These are phyloP conservation scores for Portevinia maculata DNA, from an alignment of 2,888 invertebrate species.

Conservation along the genomic window DNA sequence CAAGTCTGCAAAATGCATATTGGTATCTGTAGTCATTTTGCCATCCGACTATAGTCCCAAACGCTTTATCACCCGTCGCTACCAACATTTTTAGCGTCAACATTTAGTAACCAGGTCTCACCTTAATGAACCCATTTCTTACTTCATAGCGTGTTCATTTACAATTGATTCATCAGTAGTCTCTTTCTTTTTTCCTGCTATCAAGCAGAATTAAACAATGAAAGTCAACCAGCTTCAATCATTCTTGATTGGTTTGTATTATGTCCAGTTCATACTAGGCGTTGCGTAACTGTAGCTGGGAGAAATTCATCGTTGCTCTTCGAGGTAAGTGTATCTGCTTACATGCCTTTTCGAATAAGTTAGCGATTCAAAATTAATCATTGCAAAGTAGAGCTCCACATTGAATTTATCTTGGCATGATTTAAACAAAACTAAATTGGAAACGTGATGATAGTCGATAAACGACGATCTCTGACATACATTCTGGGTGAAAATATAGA, in stretches of 20 bases:
- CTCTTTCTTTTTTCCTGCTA: conserved; percentile 12
- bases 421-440: background rate
- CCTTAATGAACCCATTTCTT: background rate
- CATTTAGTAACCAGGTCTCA: too few relatives aligned
- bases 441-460: background rate
- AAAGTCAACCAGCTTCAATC: conserved; percentile 59
- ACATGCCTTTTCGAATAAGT: conserved; percentile 10
- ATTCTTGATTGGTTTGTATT: conserved; percentile 58
- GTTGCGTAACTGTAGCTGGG: conserved; percentile 28
- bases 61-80: too few relatives aligned
- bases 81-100: too few relatives aligned
- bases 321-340: conserved; percentile 6
- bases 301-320: background rate
- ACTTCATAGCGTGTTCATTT: conserved; percentile 29
- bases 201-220: conserved; percentile 53
- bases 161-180: conserved; percentile 53
- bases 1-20: too few relatives aligned
- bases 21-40: too few relatives aligned
- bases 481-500: background rate
- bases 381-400: background rate
- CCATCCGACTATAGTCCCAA: too few relatives aligned
- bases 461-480: background rate
- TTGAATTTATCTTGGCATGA: conserved; percentile 1
- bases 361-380: conserved; percentile 5
- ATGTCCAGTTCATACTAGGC: conserved; percentile 17